Conservation (phyloP, 2,113 vertebrate genomes). For the Cyphomyrus plagiostoma region DNA sequence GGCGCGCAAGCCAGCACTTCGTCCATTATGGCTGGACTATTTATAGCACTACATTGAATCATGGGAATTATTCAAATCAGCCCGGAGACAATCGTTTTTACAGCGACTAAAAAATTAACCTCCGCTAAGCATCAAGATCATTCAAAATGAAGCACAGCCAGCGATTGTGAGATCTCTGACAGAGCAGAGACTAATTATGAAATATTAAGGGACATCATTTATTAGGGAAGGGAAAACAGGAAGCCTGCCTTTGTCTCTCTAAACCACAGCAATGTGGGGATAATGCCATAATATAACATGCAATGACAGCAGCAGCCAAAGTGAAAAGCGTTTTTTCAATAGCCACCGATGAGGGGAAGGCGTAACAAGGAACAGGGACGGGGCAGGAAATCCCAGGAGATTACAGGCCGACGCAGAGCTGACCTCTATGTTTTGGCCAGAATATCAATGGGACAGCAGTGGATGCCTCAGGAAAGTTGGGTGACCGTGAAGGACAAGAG, state of each 20-base stretch:
- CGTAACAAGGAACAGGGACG: neutral
- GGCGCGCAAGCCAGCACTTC: neutral
- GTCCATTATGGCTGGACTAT: neutral
- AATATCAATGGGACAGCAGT: neutral
- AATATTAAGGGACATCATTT: neutral
- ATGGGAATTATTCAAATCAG: slow-evolving; percentile 1
- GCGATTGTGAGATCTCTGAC: neutral
- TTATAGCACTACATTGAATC: neutral
- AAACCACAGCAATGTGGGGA: neutral
- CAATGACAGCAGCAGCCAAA: neutral
- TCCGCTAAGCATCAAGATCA: neutral
- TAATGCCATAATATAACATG: neutral
- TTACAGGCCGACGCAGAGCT: neutral
- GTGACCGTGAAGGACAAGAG: neutral
- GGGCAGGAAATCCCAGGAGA: neutral
- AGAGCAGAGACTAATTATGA: neutral
- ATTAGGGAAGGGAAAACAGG: neutral
- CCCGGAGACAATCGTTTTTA: neutral
- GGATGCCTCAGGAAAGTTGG: neutral
- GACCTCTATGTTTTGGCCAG: neutral
- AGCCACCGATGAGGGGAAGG: neutral
- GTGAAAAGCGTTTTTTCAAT: no score
- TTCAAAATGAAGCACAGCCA: neutral
- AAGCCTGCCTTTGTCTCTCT: neutral
- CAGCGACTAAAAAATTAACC: neutral